Conservation (phyloP, 1,140 invertebrate species). For the Drosophila malerkotliana region DNA sequence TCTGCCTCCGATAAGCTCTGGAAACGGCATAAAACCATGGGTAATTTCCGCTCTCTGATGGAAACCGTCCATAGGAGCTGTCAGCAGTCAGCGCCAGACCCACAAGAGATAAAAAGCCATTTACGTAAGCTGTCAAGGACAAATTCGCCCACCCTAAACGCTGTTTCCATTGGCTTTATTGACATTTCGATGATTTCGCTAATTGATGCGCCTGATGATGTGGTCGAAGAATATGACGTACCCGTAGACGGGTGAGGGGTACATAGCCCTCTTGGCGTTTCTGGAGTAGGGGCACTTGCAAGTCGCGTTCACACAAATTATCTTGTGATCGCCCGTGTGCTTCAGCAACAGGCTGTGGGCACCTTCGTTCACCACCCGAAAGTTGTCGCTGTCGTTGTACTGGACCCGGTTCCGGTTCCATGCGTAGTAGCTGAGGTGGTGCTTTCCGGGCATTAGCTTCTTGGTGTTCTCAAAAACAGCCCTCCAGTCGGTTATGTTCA, state of each 20-base stretch:
- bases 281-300: conserved; percentile 15
- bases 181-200: conserved; percentile 18
- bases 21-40: conserved; percentile 48
- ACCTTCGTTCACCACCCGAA: conserved; percentile 15
- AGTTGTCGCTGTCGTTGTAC: conserved; percentile 46
- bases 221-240: conserved; percentile 59
- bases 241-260: conserved; percentile 48
- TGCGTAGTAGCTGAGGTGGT: conserved; percentile 46
- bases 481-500: conserved; percentile 33
- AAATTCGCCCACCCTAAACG: conserved; percentile 43
- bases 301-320: conserved; percentile 41
- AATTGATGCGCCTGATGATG: conserved; percentile 52
- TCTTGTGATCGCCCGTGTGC: conserved; percentile 55
- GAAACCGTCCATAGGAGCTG: conserved; percentile 65
- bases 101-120: conserved; percentile 76
- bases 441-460: conserved; percentile 21
- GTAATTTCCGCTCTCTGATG: conserved; percentile 57
- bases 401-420: conserved; percentile 37
- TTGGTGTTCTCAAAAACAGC: conserved; percentile 43
- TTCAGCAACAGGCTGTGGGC: conserved; percentile 52
- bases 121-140: conserved; percentile 75
- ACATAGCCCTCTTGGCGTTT: conserved; percentile 26
- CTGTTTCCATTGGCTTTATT: conserved; percentile 17
- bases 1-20: conserved; percentile 32
- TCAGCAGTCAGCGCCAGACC: conserved; percentile 45